A percentile compares a stretch with the other conserved stretches of the same genome.
Evolutionary conservation across 2,113 vertebrate species (phyloP).

Genomic region (Todiramphus saurophagus): DNA sequence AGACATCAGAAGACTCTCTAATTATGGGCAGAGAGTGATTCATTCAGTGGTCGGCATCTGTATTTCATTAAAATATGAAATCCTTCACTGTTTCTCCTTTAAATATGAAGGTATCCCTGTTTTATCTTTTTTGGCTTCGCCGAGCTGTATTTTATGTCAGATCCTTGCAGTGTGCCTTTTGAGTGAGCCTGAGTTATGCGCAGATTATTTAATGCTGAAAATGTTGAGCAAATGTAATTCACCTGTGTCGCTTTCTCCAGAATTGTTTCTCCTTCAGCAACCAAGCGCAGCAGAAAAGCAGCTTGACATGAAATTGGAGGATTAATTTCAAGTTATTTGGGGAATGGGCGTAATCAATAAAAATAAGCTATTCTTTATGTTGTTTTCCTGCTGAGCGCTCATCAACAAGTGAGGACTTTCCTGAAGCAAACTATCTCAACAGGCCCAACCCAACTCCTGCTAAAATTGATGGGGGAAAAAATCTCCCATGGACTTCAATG

Average conservation of each 20-base stretch:
- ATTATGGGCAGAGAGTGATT: conserved; percentile 78
- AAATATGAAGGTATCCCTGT: conserved; percentile 52
- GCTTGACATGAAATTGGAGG: conserved; percentile 7
- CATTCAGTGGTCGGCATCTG: conserved; percentile 84
- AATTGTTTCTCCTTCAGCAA: not conserved
- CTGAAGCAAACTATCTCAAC: not conserved
- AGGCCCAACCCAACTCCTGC: not conserved
- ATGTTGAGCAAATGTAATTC: conserved; percentile 43
- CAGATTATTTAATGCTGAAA: conserved; percentile 60
- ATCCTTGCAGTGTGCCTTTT: not conserved
- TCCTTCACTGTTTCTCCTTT: conserved; percentile 68
- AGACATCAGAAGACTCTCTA: conserved; percentile 83
- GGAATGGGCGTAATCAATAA: not conserved
- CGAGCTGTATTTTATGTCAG: conserved; percentile 36
- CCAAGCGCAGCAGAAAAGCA: not conserved
- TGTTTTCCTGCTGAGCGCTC: not conserved
- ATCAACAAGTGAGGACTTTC: not conserved
- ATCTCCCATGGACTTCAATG: not conserved
- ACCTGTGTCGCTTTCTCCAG: not conserved
- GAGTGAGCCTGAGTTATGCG: conserved; percentile 32
- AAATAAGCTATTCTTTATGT: not conserved
- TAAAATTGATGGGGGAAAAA: not conserved
- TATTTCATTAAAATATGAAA: conserved; percentile 80
- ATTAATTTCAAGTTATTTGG: conserved; percentile 31
- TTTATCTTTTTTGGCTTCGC: conserved; percentile 67